Percentiles rank a stretch among this genome's conserved stretches.
Evolutionary conservation across 2,797 vertebrate species (phyloP).

Genomic region (Propithecus deckenii): DNA sequence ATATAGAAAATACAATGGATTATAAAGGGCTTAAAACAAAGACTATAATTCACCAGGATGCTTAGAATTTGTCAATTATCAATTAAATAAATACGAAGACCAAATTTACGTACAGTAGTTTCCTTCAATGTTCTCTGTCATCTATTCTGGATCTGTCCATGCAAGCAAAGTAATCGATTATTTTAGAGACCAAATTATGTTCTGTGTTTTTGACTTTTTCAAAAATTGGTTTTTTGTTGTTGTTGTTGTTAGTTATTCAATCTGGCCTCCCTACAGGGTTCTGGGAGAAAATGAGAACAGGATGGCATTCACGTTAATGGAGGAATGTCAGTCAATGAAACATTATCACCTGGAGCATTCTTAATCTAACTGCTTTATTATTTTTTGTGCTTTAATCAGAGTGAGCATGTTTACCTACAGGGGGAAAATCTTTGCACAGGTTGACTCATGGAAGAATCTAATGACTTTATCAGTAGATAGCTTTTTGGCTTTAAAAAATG

Average conservation of each 20-base stretch:
- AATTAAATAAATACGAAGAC: not conserved
- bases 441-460: not conserved
- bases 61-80: not conserved
- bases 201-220: not conserved
- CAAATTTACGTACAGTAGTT: not conserved
- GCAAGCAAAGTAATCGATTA: not conserved
- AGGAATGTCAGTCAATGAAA: not conserved
- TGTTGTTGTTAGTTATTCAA: not conserved
- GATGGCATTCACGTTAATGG: not conserved
- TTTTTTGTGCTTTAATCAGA: not conserved
- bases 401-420: not conserved
- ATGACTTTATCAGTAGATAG: not conserved
- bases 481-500: not conserved
- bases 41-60: not conserved
- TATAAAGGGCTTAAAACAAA: not conserved
- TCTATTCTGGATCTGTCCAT: not conserved
- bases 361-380: not conserved
- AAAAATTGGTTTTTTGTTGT: not conserved
- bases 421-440: not conserved
- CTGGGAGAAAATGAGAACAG: not conserved
- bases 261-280: not conserved
- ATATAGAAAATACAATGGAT: not conserved
- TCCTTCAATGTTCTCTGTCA: not conserved
- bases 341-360: conserved; percentile 14
- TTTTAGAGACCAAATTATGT: not conserved